These are phyloP conservation scores for Selenia dentaria DNA, from an alignment of 2,888 invertebrate species.

Conservation along the genomic window DNA sequence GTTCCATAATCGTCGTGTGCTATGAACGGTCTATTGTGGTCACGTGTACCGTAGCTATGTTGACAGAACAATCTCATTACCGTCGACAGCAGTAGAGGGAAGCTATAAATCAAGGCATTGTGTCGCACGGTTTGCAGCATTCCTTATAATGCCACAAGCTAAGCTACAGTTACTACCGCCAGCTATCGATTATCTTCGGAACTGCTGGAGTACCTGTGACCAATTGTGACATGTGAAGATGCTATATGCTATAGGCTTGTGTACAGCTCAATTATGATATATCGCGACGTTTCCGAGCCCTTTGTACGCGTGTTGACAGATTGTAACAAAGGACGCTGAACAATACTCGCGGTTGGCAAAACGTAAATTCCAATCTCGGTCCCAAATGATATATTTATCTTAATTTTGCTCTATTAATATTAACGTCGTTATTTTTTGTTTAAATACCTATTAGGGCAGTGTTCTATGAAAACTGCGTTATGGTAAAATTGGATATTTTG, in stretches of 20 bases:
- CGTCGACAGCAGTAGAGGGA: conserved; percentile 62
- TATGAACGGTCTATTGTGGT: conserved; percentile 11
- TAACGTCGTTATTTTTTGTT: too few relatives aligned
- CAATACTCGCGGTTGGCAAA: conserved; percentile 11
- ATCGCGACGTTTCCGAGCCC: conserved; percentile 35
- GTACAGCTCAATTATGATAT: conserved; percentile 54
- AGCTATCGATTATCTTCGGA: background rate
- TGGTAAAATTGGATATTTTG: too few relatives aligned
- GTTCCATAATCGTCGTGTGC: background rate
- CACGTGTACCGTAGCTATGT: conserved; percentile 38
- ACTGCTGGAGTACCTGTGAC: conserved; percentile 30
- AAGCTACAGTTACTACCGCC: background rate
- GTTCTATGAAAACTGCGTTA: too few relatives aligned
- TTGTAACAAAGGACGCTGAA: conserved; percentile 12
- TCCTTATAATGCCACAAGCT: conserved; percentile 33
- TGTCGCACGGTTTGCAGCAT: conserved; percentile 52
- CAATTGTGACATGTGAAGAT: conserved; percentile 42
- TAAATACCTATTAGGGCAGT: too few relatives aligned
- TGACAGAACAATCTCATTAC: conserved; percentile 73
- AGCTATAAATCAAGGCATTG: conserved; percentile 73
- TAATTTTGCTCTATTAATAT: too few relatives aligned
- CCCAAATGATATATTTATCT: too few relatives aligned
- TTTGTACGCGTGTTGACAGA: conserved; percentile 25
- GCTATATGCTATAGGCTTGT: conserved; percentile 10
- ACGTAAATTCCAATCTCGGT: too few relatives aligned